phyloP scores from a whole-genome alignment of 2,888 invertebrate genomes.

The Ctenicera cuprea region DNA sequence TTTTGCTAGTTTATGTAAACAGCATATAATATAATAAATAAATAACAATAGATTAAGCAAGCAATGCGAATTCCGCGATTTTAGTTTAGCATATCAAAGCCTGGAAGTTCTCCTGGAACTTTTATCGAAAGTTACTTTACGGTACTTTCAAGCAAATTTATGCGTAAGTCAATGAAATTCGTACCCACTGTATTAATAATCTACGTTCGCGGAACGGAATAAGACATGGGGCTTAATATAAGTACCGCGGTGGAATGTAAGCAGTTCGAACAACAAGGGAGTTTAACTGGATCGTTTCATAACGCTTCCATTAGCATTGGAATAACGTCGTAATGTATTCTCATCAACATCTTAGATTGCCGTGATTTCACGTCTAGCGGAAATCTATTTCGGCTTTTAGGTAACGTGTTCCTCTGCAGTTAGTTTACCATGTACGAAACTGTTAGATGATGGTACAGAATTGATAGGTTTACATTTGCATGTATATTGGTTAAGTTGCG shows the following conservation, averaged over 20 bases:
- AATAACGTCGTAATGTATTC: constrained; percentile 52
- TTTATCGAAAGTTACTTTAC: not conserved
- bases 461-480: constrained; percentile 50
- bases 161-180: constrained; percentile 38
- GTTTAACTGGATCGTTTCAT: constrained; percentile 49
- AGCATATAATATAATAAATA: no score
- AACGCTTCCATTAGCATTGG: constrained; percentile 53
- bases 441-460: constrained; percentile 46
- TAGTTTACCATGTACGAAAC: constrained; percentile 46
- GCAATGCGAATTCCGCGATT: not conserved
- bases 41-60: not conserved
- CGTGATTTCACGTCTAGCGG: constrained; percentile 48
- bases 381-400: constrained; percentile 53
- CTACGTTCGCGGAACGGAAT: constrained; percentile 25
- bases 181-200: constrained; percentile 40
- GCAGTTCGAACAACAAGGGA: constrained; percentile 50
- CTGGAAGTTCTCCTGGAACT: not conserved
- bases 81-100: constrained; percentile 12
- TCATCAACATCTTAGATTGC: constrained; percentile 54
- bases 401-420: constrained; percentile 50
- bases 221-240: constrained; percentile 43
- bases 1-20: no score
- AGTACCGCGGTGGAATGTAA: constrained; percentile 46
- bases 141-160: constrained; percentile 26
- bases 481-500: constrained; percentile 51